Evolutionary conservation across 2,888 invertebrate species (phyloP).

Genomic region (Drosophila peninsularis): DNA sequence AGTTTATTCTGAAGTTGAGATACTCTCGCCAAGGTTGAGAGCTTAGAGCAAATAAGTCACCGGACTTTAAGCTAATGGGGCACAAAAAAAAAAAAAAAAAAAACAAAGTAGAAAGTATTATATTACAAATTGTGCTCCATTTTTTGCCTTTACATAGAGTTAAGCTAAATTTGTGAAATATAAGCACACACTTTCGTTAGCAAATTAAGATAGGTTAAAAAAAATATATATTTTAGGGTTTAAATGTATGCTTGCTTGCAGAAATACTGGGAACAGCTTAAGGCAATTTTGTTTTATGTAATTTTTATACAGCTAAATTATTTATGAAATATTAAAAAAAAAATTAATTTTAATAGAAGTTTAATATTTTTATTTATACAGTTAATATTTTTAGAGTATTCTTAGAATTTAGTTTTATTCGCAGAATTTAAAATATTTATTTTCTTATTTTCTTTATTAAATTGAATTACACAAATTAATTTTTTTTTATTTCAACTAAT

Average conservation of each 20-base stretch:
- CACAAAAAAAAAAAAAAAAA: neutral
- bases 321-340: neutral
- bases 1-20: slow-evolving; percentile 2
- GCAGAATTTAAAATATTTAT: no score
- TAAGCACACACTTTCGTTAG: neutral
- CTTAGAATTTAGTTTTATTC: no score
- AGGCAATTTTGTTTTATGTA: neutral
- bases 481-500: no score
- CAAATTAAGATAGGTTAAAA: neutral
- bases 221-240: no score
- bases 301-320: neutral
- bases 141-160: neutral
- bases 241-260: no score
- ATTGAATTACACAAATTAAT: no score
- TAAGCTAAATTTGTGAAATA: neutral
- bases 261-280: neutral
- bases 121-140: slow-evolving; percentile 4
- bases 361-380: no score
- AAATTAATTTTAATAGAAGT: no score
- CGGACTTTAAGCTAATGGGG: slow-evolving; percentile 7
- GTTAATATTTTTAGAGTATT: no score
- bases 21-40: slow-evolving; percentile 10
- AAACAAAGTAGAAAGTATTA: neutral
- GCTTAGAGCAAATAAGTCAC: slow-evolving; percentile 4
- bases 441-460: no score